phyloP scores from a whole-genome alignment of 2,113 vertebrate species.

The Chauna torquata region DNA sequence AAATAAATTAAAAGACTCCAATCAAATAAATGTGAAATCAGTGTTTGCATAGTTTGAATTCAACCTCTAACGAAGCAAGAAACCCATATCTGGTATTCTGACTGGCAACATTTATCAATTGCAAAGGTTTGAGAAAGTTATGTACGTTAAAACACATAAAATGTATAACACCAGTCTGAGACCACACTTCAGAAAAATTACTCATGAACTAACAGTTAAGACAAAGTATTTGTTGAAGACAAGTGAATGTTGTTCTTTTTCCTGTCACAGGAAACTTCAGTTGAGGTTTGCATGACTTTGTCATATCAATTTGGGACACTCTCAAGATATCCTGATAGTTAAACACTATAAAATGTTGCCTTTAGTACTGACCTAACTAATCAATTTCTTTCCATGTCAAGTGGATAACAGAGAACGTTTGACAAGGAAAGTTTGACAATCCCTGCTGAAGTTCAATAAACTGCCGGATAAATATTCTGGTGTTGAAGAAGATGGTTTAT shows the following conservation, averaged over 20 bases:
- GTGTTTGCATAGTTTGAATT: neutral
- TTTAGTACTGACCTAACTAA: neutral
- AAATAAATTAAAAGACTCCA: neutral
- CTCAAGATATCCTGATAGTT: neutral
- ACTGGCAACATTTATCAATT: neutral
- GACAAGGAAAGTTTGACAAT: neutral
- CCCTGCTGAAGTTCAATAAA: neutral
- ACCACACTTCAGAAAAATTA: neutral
- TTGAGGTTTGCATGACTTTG: neutral
- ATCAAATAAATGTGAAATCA: neutral
- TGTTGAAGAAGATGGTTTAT: neutral
- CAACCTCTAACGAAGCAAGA: neutral
- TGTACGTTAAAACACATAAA: neutral
- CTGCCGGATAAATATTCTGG: neutral
- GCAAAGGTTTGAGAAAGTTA: neutral
- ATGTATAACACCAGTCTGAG: neutral
- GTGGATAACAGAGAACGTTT: rapidly evolving
- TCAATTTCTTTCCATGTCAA: neutral
- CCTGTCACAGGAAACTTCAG: neutral
- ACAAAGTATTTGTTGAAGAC: neutral
- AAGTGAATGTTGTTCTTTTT: neutral
- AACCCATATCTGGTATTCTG: neutral
- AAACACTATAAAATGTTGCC: neutral
- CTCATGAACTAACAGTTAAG: neutral
- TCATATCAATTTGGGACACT: neutral